Evolutionary conservation across 2,113 vertebrate species (phyloP), one percentile per base, ranked within the genome.

Genomic region (Taurulus bubalis): DNA sequence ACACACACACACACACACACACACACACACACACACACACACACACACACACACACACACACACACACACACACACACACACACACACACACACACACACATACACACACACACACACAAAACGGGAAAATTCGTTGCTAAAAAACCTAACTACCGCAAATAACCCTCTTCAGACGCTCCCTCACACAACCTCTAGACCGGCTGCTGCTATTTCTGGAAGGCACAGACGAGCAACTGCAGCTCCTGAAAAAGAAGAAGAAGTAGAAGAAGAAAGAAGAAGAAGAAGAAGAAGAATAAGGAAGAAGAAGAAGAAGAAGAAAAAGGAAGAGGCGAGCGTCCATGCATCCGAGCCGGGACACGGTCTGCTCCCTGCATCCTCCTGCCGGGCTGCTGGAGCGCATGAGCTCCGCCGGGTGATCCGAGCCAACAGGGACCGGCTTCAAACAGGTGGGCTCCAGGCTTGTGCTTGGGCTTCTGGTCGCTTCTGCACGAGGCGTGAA

Each of bases 391-490:
- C 71, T 38, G 73, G 47, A 20, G 47, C 47, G 20, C 18, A 49
- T 49, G 47, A 49, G 47, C 47, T 49, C 53, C 51, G n/a, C 65
- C 51, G 45, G 59, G 3, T 71, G 80, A 71, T 72, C 66, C 59
- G 34, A 63, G 69, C 66, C 28, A 79, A 78, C 68, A 67, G 58
- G 28, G n/a, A 77, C 81, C 70, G 56, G 40, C 77, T 69, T 87
- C 88, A 85, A 87, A 90, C 89, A 92, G 91, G 91, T 92, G 89
- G 80, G 63, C 77, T 87, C 71, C 71, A 1, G 49, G 63, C 47
- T 75, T 7, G 36, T 28, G 70, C 49, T 63, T 32, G 36, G 16
- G 56, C 28, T 30, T 18, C 76, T 55, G 56, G 15, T 22, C 24
- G 63, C 74, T 71, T 62, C 71, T 60, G 71, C 18, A 3, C 18